Conservation (phyloP, 2,888 invertebrate species). For the Pollenia griseotomentosa region DNA sequence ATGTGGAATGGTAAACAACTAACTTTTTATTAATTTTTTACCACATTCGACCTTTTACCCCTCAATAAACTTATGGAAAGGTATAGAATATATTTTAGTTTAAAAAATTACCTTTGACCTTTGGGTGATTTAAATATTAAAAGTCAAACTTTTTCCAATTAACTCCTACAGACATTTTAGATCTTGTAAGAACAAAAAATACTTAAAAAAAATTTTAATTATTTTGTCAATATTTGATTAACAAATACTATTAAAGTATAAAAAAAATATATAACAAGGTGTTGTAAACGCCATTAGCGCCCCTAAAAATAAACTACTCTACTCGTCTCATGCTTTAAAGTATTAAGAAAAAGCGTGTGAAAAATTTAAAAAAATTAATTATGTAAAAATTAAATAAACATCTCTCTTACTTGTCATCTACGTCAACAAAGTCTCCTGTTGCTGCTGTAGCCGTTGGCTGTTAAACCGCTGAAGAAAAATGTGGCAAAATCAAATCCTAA, state of each 20-base stretch:
- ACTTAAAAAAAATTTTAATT: not conserved
- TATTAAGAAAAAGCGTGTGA: constrained; percentile 66
- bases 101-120: too few species aligned
- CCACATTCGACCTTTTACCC: too few species aligned
- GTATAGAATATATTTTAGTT: too few species aligned
- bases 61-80: too few species aligned
- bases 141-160: too few species aligned
- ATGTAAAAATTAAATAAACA: constrained; percentile 71
- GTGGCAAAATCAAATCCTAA: constrained; percentile 33
- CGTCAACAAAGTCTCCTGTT: constrained; percentile 50
- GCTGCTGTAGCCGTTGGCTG: constrained; percentile 11
- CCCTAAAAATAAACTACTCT: not conserved
- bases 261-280: constrained; percentile 18
- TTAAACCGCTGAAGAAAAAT: constrained; percentile 11
- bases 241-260: constrained; percentile 19
- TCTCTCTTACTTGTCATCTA: constrained; percentile 50
- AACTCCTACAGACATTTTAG: not conserved
- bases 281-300: constrained; percentile 31
- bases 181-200: not conserved
- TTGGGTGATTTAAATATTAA: too few species aligned
- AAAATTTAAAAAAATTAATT: constrained; percentile 71
- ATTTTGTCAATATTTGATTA: constrained; percentile 9
- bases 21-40: too few species aligned
- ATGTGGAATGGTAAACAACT: too few species aligned
- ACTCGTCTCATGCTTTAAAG: constrained; percentile 40